A percentile compares a stretch with the other conserved stretches of the same genome.
phyloP scores from a whole-genome alignment of 2,113 vertebrate species.

The Brevimyrus niger region DNA sequence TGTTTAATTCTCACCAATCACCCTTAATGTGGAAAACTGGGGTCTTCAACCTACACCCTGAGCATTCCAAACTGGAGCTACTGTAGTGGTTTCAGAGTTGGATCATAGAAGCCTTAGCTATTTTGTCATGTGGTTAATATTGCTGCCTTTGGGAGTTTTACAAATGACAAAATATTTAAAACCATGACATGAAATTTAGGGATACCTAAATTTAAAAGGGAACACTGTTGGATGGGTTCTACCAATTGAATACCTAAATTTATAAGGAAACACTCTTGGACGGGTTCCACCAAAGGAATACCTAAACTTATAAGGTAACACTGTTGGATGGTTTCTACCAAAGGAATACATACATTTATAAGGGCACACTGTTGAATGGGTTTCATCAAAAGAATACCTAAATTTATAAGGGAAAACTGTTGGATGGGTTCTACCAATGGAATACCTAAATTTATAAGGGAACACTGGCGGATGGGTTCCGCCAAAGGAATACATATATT shows the following conservation, averaged over 20 bases:
- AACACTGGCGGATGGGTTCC: neutral
- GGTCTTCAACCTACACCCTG: neutral
- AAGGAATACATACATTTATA: neutral
- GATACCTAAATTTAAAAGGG: neutral
- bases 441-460: neutral
- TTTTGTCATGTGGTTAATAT: neutral
- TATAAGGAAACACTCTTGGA: too few species aligned
- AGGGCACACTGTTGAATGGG: neutral
- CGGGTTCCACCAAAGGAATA: too few species aligned
- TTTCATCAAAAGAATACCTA: neutral
- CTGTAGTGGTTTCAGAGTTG: neutral
- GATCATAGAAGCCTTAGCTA: neutral
- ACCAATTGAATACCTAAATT: too few species aligned
- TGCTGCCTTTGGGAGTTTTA: neutral
- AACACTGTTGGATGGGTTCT: neutral
- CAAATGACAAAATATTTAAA: neutral
- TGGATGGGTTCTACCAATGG: neutral
- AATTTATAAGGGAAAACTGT: neutral
- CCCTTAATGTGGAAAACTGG: neutral
- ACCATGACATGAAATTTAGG: too few species aligned
- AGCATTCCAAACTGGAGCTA: neutral
- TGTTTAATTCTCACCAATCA: neutral
- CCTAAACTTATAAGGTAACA: neutral
- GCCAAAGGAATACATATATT: neutral
- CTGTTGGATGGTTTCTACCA: neutral